These are phyloP conservation scores for Drosophila subsilvestris DNA, from an alignment of 2,888 invertebrate genomes.

Conservation along the genomic window DNA sequence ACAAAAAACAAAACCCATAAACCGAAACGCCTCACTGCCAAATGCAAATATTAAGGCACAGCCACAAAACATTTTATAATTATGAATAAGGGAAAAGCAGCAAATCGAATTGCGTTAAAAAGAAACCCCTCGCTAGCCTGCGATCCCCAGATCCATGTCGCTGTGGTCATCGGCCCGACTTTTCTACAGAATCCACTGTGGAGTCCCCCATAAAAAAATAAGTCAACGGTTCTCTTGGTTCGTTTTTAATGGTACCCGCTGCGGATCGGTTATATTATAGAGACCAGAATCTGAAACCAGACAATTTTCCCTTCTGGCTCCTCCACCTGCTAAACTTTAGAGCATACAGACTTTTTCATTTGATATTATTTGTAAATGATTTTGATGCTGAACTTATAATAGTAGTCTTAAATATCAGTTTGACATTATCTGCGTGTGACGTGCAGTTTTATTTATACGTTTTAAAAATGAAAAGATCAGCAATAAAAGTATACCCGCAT, in stretches of 20 bases:
- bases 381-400: no score
- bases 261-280: constrained; percentile 2
- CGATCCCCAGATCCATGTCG: constrained; percentile 35
- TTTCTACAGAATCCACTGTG: constrained; percentile 71
- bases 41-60: constrained; percentile 71
- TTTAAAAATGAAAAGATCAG: neutral
- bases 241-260: constrained; percentile 5
- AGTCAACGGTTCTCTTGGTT: constrained; percentile 39
- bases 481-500: neutral
- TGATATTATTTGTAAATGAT: no score
- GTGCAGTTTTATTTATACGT: neutral
- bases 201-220: constrained; percentile 60
- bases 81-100: constrained; percentile 73
- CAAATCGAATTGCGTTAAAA: constrained; percentile 76
- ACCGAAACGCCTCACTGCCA: constrained; percentile 74
- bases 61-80: constrained; percentile 71
- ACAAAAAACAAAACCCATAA: constrained; percentile 54
- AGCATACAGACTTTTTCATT: neutral
- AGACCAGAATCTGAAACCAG: neutral
- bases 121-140: constrained; percentile 35
- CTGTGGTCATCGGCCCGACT: constrained; percentile 67
- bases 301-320: neutral
- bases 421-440: neutral
- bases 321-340: neutral
- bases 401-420: neutral